Conservation (phyloP, 2,888 invertebrate species). For the Lypha dubia region DNA sequence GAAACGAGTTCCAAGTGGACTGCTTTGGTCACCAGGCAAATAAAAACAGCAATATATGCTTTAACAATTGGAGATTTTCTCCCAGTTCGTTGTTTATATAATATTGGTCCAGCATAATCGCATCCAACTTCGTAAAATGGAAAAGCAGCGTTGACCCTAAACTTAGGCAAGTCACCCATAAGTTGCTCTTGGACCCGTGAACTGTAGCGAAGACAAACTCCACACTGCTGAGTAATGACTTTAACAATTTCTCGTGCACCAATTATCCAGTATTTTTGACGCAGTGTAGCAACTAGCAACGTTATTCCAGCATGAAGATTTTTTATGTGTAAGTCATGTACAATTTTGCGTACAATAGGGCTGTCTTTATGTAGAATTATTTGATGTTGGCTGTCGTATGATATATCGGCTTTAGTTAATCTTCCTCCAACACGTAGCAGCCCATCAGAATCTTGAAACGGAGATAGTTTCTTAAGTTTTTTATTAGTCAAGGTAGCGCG, state of each 20-base stretch:
- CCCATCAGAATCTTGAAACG: slow-evolving; percentile 12
- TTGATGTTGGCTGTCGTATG: slow-evolving; percentile 34
- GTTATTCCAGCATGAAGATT: slow-evolving; percentile 21
- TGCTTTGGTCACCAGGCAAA: slow-evolving; percentile 52
- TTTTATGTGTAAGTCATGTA: neutral
- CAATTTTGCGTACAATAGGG: slow-evolving; percentile 15
- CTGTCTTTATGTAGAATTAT: slow-evolving; percentile 34
- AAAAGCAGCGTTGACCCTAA: slow-evolving; percentile 33
- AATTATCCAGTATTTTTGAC: too few relatives aligned
- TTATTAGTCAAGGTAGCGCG: slow-evolving; percentile 8
- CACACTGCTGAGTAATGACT: neutral
- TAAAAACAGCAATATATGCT: slow-evolving; percentile 64
- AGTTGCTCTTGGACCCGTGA: neutral
- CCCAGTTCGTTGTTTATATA: slow-evolving; percentile 37
- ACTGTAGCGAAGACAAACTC: slow-evolving; percentile 24
- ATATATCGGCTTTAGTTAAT: slow-evolving; percentile 10
- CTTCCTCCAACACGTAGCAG: slow-evolving; percentile 19
- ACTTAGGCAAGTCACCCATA: slow-evolving; percentile 34
- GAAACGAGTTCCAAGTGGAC: slow-evolving; percentile 38
- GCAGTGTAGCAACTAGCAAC: too few relatives aligned
- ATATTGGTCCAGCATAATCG: slow-evolving; percentile 49
- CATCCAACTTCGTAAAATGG: slow-evolving; percentile 51
- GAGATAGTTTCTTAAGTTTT: slow-evolving; percentile 11
- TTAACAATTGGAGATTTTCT: slow-evolving; percentile 52
- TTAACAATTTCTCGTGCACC: neutral